Percentiles rank a stretch among this genome's conserved stretches.
These are phyloP conservation scores for Paramisgurnus dabryanus DNA, from an alignment of 2,113 vertebrate species.

Conservation along the genomic window DNA sequence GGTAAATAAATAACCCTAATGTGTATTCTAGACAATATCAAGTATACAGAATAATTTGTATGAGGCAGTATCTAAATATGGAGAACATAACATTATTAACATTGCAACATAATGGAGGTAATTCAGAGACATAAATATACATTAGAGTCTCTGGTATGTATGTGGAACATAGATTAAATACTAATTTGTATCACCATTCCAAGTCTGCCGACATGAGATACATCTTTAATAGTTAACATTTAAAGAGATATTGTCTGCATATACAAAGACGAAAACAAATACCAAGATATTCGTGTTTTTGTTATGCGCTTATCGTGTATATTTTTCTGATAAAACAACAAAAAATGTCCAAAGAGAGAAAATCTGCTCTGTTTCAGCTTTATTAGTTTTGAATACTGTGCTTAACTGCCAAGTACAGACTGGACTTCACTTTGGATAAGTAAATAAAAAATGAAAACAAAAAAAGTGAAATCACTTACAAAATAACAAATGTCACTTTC, in stretches of 20 bases:
- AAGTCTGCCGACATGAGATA: neutral
- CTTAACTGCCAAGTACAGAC: constrained; percentile 64
- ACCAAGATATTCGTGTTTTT: neutral
- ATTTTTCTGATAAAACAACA: neutral
- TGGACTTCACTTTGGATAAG: constrained; percentile 60
- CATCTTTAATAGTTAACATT: neutral
- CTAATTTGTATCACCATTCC: neutral
- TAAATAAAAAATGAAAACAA: constrained; percentile 50
- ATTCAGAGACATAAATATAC: neutral
- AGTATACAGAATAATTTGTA: neutral
- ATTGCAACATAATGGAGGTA: neutral
- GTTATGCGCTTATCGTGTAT: no score
- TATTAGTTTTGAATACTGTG: constrained; percentile 65
- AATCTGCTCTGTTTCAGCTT: constrained; percentile 59
- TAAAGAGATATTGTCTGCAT: neutral
- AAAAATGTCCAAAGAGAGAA: constrained; percentile 16
- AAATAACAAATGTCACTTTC: constrained; percentile 67
- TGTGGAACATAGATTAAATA: neutral
- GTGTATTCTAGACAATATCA: constrained; percentile 16
- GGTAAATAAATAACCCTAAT: neutral
- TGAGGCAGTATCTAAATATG: neutral
- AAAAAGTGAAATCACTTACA: constrained; percentile 59
- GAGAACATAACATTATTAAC: neutral
- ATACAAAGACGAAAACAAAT: neutral
- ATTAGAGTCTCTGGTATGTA: neutral